phyloP scores from a whole-genome alignment of 2,888 invertebrate genomes.

The Gortyna flavago region DNA sequence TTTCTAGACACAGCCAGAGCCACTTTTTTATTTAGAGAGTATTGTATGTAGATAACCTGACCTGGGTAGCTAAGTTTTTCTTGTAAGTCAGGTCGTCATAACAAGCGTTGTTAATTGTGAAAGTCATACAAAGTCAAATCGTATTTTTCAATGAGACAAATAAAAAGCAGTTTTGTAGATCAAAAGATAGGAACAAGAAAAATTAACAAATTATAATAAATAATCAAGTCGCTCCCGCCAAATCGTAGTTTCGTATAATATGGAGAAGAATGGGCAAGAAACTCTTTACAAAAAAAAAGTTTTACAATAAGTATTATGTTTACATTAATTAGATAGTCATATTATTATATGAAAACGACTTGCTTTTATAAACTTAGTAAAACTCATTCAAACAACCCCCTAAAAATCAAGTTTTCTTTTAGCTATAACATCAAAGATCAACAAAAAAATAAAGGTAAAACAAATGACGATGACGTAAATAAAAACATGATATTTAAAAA shows the following conservation, averaged over 20 bases:
- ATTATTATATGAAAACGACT: background rate
- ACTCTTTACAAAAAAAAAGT: background rate
- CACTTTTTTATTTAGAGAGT: background rate
- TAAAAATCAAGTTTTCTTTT: background rate
- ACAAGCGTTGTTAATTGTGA: background rate
- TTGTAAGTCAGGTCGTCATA: background rate
- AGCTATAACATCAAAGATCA: background rate
- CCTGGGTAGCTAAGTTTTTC: background rate
- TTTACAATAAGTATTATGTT: background rate
- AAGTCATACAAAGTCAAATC: background rate
- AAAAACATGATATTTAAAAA: background rate
- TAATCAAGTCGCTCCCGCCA: background rate
- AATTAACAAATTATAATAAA: background rate
- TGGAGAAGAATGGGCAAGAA: background rate
- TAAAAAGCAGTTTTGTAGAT: background rate
- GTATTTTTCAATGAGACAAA: background rate
- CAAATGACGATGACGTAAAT: too few relatives aligned
- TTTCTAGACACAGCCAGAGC: background rate
- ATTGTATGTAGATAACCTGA: background rate
- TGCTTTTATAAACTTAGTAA: background rate
- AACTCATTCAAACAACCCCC: background rate
- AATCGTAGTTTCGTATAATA: background rate
- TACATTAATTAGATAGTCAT: background rate
- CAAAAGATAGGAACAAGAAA: background rate
- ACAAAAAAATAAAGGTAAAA: background rate